Evolutionary conservation across 1,140 invertebrate genomes (phyloP), one percentile per base, ranked within the genome.

Genomic region (Cyrtorhinus lividipennis): DNA sequence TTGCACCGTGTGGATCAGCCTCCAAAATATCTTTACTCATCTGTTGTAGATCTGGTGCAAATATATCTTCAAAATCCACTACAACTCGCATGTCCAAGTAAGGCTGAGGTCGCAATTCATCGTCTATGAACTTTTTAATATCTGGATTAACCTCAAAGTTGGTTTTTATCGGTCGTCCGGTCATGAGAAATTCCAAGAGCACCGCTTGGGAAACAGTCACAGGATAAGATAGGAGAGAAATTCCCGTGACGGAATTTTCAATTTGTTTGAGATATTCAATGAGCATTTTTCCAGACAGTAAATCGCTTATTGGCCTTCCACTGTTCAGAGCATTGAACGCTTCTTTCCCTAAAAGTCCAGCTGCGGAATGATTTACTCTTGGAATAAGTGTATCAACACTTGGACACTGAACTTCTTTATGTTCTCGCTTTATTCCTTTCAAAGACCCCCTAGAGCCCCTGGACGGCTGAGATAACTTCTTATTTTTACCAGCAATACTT

Each of bases 181-280:
- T 62, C 18, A 65, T 48, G 13, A 62, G 57, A 56, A 27, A 62
- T 23, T 65, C 64, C 8, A 65, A 26, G 1, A 59, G 24, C 22
- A 25, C 45, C 20, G 81, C 78, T 71, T 83, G 77, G 13, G 74
- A 68, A 61, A 79, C 77, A 23, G 71, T 77, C 60, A 74, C 75
- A 1, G 82, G 82, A 71, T 79, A 84, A 69, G 83, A 80, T 58
- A 83, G 71, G 22, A 83, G 73, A 44, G 78, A 77, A 75, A 81
- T 83, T 3, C 82, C 81, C 58, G 76, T 68, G 30, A 77, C 73
- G 64, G 75, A 65, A 5, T 12, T 20, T 5, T 67, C 59, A 26
- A 79, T 69, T 38, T 73, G 71, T 71, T 77, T 79, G 20, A 83
- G 65, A 68, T 82, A 83, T 67, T 82, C 80, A 1, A 81, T 71